These are phyloP conservation scores for Dynastes maya DNA, from an alignment of 2,888 invertebrate species.

Conservation along the genomic window DNA sequence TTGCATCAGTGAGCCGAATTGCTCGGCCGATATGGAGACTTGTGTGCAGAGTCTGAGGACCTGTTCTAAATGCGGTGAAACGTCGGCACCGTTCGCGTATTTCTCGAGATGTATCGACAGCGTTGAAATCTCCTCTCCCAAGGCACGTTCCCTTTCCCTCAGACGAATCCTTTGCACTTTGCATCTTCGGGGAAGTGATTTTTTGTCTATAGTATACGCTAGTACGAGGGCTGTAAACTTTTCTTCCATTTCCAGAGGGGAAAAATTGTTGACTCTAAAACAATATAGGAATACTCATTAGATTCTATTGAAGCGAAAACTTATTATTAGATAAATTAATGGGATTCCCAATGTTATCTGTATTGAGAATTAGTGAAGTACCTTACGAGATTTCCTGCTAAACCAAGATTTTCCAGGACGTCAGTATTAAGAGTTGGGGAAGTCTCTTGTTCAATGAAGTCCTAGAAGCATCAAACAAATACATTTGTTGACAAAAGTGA, in stretches of 20 bases:
- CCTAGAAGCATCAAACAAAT: slow-evolving; percentile 50
- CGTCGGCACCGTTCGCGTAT: slow-evolving; percentile 18
- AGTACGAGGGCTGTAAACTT: slow-evolving; percentile 52
- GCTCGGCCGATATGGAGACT: slow-evolving; percentile 53
- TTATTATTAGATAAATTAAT: neutral
- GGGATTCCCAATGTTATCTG: neutral
- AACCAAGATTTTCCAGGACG: slow-evolving; percentile 48
- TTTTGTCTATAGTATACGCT: slow-evolving; percentile 52
- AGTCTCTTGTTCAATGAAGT: slow-evolving; percentile 39
- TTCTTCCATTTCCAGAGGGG: slow-evolving; percentile 50
- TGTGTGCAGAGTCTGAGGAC: slow-evolving; percentile 44
- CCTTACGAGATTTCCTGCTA: slow-evolving; percentile 43
- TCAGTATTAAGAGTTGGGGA: slow-evolving; percentile 43
- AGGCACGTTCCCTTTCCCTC: slow-evolving; percentile 34
- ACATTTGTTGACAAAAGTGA: slow-evolving; percentile 12
- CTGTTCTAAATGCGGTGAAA: slow-evolving; percentile 40
- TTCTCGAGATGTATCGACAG: slow-evolving; percentile 29
- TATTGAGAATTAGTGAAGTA: slow-evolving; percentile 23
- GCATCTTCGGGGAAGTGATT: slow-evolving; percentile 44
- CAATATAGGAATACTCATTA: neutral
- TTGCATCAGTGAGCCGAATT: slow-evolving; percentile 53
- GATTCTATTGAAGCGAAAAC: neutral
- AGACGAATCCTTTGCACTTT: slow-evolving; percentile 37
- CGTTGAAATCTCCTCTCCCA: slow-evolving; percentile 32
- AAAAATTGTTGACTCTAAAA: slow-evolving; percentile 44